Evolutionary conservation across 1,140 invertebrate genomes (phyloP), one percentile per base, ranked within the genome.

Genomic region (Odontomachus brunneus): DNA sequence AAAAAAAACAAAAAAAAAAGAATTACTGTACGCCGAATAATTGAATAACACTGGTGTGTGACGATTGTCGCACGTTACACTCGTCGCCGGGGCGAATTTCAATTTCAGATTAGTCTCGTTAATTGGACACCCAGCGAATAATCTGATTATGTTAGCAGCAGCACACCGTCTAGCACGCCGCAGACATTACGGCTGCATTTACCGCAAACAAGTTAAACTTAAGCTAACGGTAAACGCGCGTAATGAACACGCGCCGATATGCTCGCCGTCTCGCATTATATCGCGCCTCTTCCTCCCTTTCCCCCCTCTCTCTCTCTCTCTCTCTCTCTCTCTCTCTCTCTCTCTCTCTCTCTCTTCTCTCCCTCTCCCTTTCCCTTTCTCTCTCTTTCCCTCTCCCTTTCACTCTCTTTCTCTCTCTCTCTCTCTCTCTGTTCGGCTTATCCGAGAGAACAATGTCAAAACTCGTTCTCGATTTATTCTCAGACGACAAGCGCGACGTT

Each of bases 231-330:
- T 57, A 69, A 69, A 57, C 63, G 33, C 26, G 55, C 15, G n/a
- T 57, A 55, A 78, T 24, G 74, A 78, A 67, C 29, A 33, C 12
- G 15, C 48, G 22, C 15, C 29, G 63, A 67, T 78, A 55, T 57
- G 49, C 29, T 67, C 49, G 49, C 29, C 22, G 48, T 78, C 49
- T 33, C 22, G 29, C 51, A 48, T 69, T 69, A 78, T 78, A 78
- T 78, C 75, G 22, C 63, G 63, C 69, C 26, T 33, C 29, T 33
- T 5, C 5, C 29, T 33, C 29, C 5, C 29, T 33, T 5, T 33
- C n/a, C n/a, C n/a, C n/a, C n/a, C n/a, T n/a, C n/a, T n/a, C n/a
- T n/a, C n/a, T n/a, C n/a, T n/a, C n/a, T n/a, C n/a, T n/a, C n/a
- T n/a, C n/a, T n/a, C n/a, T n/a, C n/a, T n/a, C n/a, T n/a, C n/a